Base-by-base conservation (phyloP, 2,888 invertebrate genomes). In the Phania funesta region DNA sequence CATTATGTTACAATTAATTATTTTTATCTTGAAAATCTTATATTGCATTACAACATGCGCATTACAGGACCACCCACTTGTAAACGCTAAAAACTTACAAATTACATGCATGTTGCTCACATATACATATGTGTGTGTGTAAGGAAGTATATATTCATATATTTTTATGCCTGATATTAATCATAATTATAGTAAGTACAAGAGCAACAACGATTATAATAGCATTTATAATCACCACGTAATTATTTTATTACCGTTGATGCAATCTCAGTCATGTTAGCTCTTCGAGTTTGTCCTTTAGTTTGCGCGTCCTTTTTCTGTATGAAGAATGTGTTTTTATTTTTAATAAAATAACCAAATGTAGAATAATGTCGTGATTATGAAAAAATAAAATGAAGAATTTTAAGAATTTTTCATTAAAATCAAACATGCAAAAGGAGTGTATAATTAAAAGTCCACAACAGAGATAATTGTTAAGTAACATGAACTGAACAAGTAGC, bases 241-340 rank as follows among this genome's bases (percentile, higher is more conserved):
- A 79, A 83, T 83, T 80, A 64, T 71, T 83, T 83, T 83, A 83
- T 73, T 75, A 67, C 52, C 56, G 62, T 48, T 76, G 71, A 68
- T 83, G 67, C 67, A 80, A 76, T 80, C 74, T 64, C 48, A 16
- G 22, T 11, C 52, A 18, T 38, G 20, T 67, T 67, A 44, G 24
- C 9, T 54, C 24, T 50, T 26, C 32, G 11, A 22, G 29, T 48
- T 41, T 16, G 56, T 58, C 50, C 46, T 76, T 54, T 44, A 18
- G 29, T 2, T 50, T 38, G 38, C 3, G 16, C 50, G 50, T 76
- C 67, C 67, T 65, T 68, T 32, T 44, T 60, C 22, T 35, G 35
- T 5, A 7, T 50, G 5, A 3, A 18, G 5, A 26, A n/a, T 58
- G 46, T 46, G 29, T 67, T 41, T 62, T 50, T 22, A 6, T 48